Evolutionary conservation across 2,113 vertebrate genomes (phyloP), one percentile per base, ranked within the genome.

Genomic region (Mustela lutreola): DNA sequence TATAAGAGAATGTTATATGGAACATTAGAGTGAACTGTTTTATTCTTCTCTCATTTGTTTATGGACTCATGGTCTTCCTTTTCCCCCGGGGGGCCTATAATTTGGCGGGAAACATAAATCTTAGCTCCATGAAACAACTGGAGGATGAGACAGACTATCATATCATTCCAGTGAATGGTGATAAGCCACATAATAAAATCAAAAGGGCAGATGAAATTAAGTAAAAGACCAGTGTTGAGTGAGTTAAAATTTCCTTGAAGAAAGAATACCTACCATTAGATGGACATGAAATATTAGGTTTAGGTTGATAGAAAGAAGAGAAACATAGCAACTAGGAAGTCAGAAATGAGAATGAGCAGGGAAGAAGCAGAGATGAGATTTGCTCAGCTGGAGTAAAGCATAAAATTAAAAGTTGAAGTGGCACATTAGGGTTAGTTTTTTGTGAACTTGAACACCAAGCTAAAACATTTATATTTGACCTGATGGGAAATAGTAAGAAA

Each of bases 21-120:
- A 91, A 16, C 36, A 89, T 79, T 85, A 85, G 39, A 31, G 50
- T 42, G n/a, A 87, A 48, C 39, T 75, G 11, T 48, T 90, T 92
- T 85, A 70, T 14, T 85, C 42, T 58, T 91, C 21, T 39, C 19
- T 85, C n/a, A 65, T 71, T 97, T 80, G 36, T 75, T 45, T 92
- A 36, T 79, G 36, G 5, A 31, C 62, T 94, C 62, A 60, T 70
- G 33, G 28, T 80, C n/a, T 70, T 94, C 92, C 88, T 94, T 96
- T 71, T 5, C 36, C 1, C 24, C 19, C 7, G 9, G 58, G 36
- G 85, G 78, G 14, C 39, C 11, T 91, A 26, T 95, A 82, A 62
- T 89, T 97, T 81, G 19, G 73, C 79, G 9, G 22, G 42, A 16
- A 88, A 53, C 22, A 85, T 39, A 84, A 28, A 7, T 85, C 48